A percentile compares a stretch with the other conserved stretches of the same genome.
phyloP scores from a whole-genome alignment of 2,113 vertebrate species.

The Thymallus thymallus region DNA sequence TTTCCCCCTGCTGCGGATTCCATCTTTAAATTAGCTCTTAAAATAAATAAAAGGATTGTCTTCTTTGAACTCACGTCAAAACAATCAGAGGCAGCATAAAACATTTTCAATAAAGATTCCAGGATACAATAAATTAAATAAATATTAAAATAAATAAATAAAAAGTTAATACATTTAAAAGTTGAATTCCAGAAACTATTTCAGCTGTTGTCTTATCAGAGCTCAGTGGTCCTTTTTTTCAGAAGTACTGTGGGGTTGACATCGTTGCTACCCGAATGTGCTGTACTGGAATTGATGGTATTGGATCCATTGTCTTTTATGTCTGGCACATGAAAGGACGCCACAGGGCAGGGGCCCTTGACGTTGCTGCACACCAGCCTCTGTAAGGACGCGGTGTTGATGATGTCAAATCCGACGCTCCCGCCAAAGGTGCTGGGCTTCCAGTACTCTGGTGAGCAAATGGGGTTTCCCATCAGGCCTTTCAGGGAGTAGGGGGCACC shows the following conservation, averaged over 20 bases:
- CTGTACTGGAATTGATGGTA: constrained; percentile 81
- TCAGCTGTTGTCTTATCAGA: constrained; percentile 60
- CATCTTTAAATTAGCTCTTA: constrained; percentile 8
- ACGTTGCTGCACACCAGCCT: constrained; percentile 91
- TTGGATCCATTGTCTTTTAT: constrained; percentile 70
- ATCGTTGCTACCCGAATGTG: constrained; percentile 78
- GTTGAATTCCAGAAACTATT: constrained; percentile 12
- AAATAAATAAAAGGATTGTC: constrained; percentile 45
- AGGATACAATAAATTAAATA: constrained; percentile 49
- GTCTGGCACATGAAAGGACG: constrained; percentile 81
- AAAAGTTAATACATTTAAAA: constrained; percentile 64
- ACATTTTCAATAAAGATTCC: constrained; percentile 43
- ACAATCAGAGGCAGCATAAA: background rate
- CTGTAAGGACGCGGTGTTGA: constrained; percentile 91
- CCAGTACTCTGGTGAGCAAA: constrained; percentile 98
- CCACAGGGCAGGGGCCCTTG: constrained; percentile 83
- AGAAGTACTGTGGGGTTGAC: constrained; percentile 87
- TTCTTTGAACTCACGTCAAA: constrained; percentile 3
- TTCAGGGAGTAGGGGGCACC: constrained; percentile 95
- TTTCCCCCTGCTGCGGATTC: too few species aligned
- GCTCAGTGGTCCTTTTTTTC: constrained; percentile 86
- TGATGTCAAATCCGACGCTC: constrained; percentile 85
- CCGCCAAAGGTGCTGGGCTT: constrained; percentile 98
- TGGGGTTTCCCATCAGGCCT: constrained; percentile 93
- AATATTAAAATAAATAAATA: constrained; percentile 34